Evolutionary conservation across 35 echinoderm and acorn worm genomes (phyloP).

Genomic region (Stichopus chloronotus): DNA sequence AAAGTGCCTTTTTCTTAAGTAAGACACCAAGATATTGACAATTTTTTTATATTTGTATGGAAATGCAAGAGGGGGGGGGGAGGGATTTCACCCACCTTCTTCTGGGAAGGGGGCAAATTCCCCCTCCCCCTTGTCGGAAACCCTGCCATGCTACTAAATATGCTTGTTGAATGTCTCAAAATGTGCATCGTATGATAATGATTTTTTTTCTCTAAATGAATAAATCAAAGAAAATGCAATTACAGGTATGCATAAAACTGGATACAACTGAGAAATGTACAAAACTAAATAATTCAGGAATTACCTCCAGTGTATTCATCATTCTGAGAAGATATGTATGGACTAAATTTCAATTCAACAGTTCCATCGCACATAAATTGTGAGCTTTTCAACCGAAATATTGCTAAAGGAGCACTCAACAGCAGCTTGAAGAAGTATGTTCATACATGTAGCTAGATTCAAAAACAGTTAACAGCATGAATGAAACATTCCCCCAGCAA

Average conservation of each 20-base stretch:
- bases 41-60: too few relatives aligned
- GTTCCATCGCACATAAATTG: background rate
- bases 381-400: background rate
- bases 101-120: too few relatives aligned
- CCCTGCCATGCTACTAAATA: too few relatives aligned
- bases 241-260: background rate
- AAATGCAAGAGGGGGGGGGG: too few relatives aligned
- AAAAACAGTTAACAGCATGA: too few relatives aligned
- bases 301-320: slow-evolving; percentile 10
- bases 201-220: background rate
- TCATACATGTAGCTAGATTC: background rate
- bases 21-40: too few relatives aligned
- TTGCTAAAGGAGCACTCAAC: background rate
- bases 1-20: too few relatives aligned
- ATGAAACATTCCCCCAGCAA: background rate
- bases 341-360: background rate
- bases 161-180: too few relatives aligned
- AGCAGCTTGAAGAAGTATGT: background rate
- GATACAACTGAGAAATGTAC: slow-evolving; percentile 4
- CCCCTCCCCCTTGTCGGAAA: too few relatives aligned
- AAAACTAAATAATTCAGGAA: background rate
- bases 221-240: background rate
- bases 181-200: background rate
- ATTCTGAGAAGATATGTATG: background rate
- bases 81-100: too few relatives aligned